Evolutionary conservation across 2,113 vertebrate genomes (phyloP), one percentile per base, ranked within the genome.

Genomic region (Malurus alboscapulatus): DNA sequence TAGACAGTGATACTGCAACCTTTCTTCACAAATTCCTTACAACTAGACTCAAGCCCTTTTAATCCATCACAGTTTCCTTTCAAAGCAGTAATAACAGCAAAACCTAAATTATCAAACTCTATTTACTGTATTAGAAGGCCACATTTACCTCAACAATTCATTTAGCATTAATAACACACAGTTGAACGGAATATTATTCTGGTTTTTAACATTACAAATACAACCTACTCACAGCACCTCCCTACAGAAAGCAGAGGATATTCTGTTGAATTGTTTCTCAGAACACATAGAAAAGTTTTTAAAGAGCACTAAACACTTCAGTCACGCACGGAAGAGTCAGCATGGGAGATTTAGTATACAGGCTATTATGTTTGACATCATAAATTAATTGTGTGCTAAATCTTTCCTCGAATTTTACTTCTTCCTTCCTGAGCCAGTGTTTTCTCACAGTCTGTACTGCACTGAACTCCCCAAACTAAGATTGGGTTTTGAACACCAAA

Each of bases 331-430:
- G 53, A 4, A 45, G 38, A 51, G 50, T 36, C 58, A 44, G 25
- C 14, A 10, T 0, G 45, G 77, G 65, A 86, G 48, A 38, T 55
- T 51, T 22, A 51, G 17, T 59, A 59, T 21, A 51, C 19, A 89
- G 17, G 36, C 74, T 75, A 67, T 36, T 65, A 50, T 40, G 85
- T 53, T 53, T 65, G 81, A 73, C 67, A 68, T 63, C 81, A 75
- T 67, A 84, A 75, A 79, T 29, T 21, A 78, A 84, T 22, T 40
- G 14, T 19, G 53, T 48, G 27, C 59, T 94, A 76, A 78, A 92
- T 72, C 87, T 84, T 91, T 79, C 66, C 71, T 92, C 78, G 91
- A n/a, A 44, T 81, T 88, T 94, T 88, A 88, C 27, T 84, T 84
- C 65, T 92, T 93, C 86, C 78, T 94, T 94, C 87, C 81, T 59